Conservation (phyloP, 2,888 invertebrate species). For the Cantharis nigra region DNA sequence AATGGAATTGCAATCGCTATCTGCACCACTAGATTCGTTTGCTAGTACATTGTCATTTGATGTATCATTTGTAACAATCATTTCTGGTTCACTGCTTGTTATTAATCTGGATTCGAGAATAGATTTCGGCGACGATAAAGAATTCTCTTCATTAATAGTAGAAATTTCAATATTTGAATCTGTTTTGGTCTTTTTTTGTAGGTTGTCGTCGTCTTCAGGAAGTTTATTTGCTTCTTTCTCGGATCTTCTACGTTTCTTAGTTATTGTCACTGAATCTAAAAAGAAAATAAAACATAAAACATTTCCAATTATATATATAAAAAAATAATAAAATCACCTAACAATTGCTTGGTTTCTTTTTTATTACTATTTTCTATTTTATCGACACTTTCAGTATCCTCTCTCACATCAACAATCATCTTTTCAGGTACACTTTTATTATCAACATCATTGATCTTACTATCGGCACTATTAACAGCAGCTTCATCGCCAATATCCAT, state of each 20-base stretch:
- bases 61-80: not conserved
- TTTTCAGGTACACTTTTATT: not conserved
- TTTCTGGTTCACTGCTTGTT: not conserved
- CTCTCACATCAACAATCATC: not conserved
- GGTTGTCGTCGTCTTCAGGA: not conserved
- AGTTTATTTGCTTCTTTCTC: not conserved
- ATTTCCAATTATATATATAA: not conserved
- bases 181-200: not conserved
- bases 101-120: not conserved
- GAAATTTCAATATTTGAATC: not conserved
- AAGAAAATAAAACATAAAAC: not conserved
- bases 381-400: not conserved
- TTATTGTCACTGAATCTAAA: not conserved
- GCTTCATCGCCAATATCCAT: not conserved
- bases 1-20: slow-evolving; percentile 17
- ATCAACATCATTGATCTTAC: not conserved
- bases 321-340: not conserved
- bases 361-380: not conserved
- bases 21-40: not conserved
- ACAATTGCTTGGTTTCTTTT: not conserved
- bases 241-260: not conserved
- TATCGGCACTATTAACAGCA: not conserved
- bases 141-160: not conserved
- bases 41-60: not conserved
- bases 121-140: not conserved